A percentile compares a stretch with the other conserved stretches of the same genome.
phyloP scores from a whole-genome alignment of 2,797 vertebrate genomes.

The Triplophysa bombifrons region DNA sequence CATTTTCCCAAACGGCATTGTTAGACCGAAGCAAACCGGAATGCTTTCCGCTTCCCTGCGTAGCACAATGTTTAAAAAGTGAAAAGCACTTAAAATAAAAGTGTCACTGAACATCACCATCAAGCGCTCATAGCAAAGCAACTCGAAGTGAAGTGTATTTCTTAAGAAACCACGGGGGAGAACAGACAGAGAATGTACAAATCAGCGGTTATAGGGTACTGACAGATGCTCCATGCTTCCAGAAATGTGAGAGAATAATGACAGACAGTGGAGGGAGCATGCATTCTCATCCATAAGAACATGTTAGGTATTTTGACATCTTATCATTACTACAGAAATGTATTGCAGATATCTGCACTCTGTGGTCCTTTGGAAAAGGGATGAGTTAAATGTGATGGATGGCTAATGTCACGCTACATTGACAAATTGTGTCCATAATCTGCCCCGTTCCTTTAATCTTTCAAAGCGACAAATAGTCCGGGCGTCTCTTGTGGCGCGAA shows the following conservation, averaged over 20 bases:
- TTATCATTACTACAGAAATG: constrained; percentile 12
- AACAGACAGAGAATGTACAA: constrained; percentile 17
- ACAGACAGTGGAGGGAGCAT: constrained; percentile 14
- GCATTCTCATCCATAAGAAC: constrained; percentile 1
- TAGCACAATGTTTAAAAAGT: constrained; percentile 26
- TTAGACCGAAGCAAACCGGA: constrained; percentile 15
- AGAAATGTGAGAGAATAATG: constrained; percentile 32
- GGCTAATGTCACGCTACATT: constrained; percentile 20
- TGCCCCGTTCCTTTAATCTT: constrained; percentile 15
- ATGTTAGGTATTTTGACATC: constrained; percentile 8
- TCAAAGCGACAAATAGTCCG: constrained; percentile 26
- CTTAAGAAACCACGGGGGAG: constrained; percentile 27
- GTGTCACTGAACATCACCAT: constrained; percentile 40
- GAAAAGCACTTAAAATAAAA: constrained; percentile 37
- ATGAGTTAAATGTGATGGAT: constrained; percentile 25
- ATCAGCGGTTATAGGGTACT: constrained; percentile 19
- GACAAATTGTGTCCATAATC: constrained; percentile 25
- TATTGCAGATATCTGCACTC: constrained; percentile 1
- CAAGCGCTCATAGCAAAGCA: constrained; percentile 38
- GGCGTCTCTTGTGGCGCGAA: constrained; percentile 22
- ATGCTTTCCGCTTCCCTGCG: not conserved
- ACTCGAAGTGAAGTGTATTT: constrained; percentile 33
- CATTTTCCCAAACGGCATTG: constrained; percentile 1
- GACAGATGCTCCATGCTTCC: constrained; percentile 26
- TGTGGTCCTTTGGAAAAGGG: constrained; percentile 9